phyloP scores from a whole-genome alignment of 2,888 invertebrate genomes.

The Drosophila leonis region DNA sequence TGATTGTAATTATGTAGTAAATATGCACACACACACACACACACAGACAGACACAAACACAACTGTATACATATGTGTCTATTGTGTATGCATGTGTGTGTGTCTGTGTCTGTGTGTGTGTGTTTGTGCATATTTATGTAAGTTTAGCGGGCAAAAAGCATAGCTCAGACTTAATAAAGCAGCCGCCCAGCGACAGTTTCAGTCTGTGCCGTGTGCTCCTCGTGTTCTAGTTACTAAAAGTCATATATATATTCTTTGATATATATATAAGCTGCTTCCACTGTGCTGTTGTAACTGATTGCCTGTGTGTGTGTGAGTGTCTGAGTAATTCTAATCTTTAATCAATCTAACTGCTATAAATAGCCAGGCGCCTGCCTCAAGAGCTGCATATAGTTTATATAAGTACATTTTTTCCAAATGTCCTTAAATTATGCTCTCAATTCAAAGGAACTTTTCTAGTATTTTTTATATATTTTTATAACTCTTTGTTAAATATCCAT shows the following conservation, averaged over 20 bases:
- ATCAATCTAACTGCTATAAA: slow-evolving; percentile 43
- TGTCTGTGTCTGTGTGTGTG: background rate
- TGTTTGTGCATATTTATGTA: slow-evolving; percentile 29
- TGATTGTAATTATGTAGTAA: slow-evolving; percentile 60
- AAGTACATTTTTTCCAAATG: background rate
- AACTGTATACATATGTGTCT: slow-evolving; percentile 3
- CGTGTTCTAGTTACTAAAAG: slow-evolving; percentile 50
- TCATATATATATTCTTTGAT: background rate
- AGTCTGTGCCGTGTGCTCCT: slow-evolving; percentile 71
- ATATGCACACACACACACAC: slow-evolving; percentile 15
- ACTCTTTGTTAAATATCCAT: slow-evolving; percentile 1
- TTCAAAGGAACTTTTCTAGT: background rate
- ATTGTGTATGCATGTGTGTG: slow-evolving; percentile 5
- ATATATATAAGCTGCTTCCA: slow-evolving; percentile 36
- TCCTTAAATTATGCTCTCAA: background rate
- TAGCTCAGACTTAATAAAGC: slow-evolving; percentile 46
- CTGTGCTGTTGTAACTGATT: slow-evolving; percentile 75
- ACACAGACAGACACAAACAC: background rate
- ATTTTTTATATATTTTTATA: background rate
- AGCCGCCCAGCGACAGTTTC: slow-evolving; percentile 35
- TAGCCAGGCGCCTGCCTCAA: slow-evolving; percentile 35
- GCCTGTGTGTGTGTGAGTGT: slow-evolving; percentile 48
- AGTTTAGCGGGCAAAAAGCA: slow-evolving; percentile 29
- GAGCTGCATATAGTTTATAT: background rate
- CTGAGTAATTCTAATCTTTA: slow-evolving; percentile 22